phyloP scores from a whole-genome alignment of 2,797 vertebrate species.

The Poecile montanus region DNA sequence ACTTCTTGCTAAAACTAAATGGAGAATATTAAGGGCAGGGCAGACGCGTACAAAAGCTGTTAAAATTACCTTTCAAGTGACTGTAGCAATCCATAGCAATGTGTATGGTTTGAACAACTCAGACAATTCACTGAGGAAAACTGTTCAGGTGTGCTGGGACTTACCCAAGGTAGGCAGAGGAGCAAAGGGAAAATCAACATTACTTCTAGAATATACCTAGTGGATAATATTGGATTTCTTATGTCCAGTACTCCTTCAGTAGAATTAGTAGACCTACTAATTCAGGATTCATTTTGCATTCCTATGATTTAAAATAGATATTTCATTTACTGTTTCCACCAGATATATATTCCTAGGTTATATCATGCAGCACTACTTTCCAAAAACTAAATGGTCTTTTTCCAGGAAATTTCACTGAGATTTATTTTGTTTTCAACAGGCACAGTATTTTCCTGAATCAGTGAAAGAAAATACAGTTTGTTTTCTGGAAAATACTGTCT shows the following conservation, averaged over 20 bases:
- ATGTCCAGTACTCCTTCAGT: background rate
- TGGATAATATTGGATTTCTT: background rate
- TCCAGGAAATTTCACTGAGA: conserved; percentile 34
- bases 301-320: background rate
- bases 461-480: background rate
- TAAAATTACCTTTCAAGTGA: background rate
- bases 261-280: background rate
- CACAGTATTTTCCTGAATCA: background rate
- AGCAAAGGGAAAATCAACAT: background rate
- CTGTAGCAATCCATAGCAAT: background rate
- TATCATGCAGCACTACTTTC: background rate
- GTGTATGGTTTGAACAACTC: background rate
- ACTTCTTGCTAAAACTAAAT: background rate
- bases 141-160: background rate
- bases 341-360: background rate
- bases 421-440: conserved; percentile 39
- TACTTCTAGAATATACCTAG: background rate
- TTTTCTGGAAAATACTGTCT: conserved; percentile 11
- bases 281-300: conserved; percentile 6
- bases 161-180: background rate
- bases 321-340: background rate
- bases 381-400: conserved; percentile 38
- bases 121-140: background rate
- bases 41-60: background rate
- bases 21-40: background rate